phyloP scores from a whole-genome alignment of 2,888 invertebrate species.

The Pseudoips prasinana region DNA sequence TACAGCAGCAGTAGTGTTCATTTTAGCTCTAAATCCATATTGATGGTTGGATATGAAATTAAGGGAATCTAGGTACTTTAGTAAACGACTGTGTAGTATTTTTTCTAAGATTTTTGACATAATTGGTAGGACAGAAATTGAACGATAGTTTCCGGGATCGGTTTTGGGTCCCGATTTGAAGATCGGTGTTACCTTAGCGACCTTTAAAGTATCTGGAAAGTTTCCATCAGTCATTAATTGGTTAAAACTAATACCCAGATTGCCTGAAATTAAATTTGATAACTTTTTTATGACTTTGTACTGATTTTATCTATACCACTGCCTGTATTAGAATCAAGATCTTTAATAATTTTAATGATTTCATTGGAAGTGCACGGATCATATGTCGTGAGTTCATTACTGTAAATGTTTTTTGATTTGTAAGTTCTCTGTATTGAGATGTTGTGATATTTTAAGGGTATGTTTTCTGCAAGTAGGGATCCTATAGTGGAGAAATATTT shows the following conservation, averaged over 20 bases:
- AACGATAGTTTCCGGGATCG: neutral
- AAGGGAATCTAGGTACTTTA: conserved; percentile 1
- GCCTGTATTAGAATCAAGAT: conserved; percentile 1
- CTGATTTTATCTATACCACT: conserved; percentile 3
- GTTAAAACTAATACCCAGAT: neutral
- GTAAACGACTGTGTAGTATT: neutral
- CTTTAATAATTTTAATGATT: conserved; percentile 1
- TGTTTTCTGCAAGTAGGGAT: conserved; percentile 1
- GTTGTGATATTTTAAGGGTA: conserved; percentile 1
- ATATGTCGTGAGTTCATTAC: neutral
- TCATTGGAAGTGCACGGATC: neutral
- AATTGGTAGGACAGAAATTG: neutral
- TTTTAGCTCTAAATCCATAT: neutral
- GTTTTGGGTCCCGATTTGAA: neutral
- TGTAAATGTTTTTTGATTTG: neutral
- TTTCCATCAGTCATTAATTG: neutral
- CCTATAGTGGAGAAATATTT: conserved; percentile 7
- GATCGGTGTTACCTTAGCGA: neutral
- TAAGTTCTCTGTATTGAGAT: neutral
- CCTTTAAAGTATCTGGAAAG: neutral
- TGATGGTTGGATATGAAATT: neutral
- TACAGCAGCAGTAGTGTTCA: neutral
- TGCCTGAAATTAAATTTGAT: neutral
- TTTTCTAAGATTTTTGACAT: neutral
- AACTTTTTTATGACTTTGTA: conserved; percentile 3